Base-by-base conservation (phyloP, 1,140 invertebrate species). In the Drosophila pallidifrons region DNA sequence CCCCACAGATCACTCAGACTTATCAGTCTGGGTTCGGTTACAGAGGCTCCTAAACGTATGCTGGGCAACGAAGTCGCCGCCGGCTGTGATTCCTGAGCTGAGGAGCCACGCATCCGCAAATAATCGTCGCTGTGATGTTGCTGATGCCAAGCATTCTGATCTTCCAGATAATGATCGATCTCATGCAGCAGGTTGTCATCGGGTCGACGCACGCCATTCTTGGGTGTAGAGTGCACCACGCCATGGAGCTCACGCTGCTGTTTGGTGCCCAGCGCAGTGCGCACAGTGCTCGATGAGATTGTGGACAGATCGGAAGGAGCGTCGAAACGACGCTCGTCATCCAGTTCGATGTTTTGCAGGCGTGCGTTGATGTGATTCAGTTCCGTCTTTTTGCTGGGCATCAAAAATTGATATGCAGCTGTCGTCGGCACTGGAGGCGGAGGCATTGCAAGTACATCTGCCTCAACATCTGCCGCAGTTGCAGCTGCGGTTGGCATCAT, bases 1-100 rank as follows among this genome's bases (percentile, higher is more conserved):
- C 93, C 93, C 94, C 94, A 94, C 8, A 94, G 77, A 28, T 94
- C 94, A 81, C 93, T 94, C 43, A 94, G 91, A 66, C 94, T 94
- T 15, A 92, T 91, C 0, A 92, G 73, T n/a, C 87, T 91, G 25
- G 70, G 64, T 1, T 87, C 74, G 4, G 70, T 51, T 15, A 47
- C 70, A 1, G 79, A 61, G n/a, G 78, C 51, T 1, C 71, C 45
- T 51, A 75, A n/a, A 1, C 75, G 72, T n/a, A 86, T 74, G 73
- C 85, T 89, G 6, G 85, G 85, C 75, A 89, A 45, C 0, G 85
- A 88, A 3, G 35, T 81, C 3, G 85, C 65, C 1, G 65, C 61
- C 5, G 63, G 38, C 32, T 77, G 67, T 0, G 13, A 25, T 1
- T 89, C 78, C 13, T 60, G 64, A 1, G 16, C 15, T 35, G 47